Evolutionary conservation across 2,797 vertebrate species (phyloP), one percentile per base, ranked within the genome.

Genomic region (Vultur gryphus): DNA sequence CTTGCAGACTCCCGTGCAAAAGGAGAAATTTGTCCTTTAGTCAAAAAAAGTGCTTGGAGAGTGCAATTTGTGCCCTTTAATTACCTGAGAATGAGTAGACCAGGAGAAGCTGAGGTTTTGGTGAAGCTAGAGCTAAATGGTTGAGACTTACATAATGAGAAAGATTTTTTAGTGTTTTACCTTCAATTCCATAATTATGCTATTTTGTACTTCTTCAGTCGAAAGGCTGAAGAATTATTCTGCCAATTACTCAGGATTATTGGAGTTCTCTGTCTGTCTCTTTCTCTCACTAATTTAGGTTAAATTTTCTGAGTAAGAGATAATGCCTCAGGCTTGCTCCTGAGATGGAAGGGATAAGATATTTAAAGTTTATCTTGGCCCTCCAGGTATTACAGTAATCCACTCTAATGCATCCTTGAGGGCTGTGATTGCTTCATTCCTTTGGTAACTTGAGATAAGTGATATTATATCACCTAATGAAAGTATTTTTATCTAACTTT

Each of bases 311-410:
- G 19, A 84, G 15, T 41, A 79, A 84, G 43, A 84, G 41, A 76
- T 79, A 84, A 92, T 62, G 66, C 46, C 58, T 87, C 31, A 83
- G 84, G 48, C 71, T 96, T 59, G 7, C 64, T 96, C 9, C 59
- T 58, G 67, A 90, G 59, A 87, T 87, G 37, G 41, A 90, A 96
- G 4, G 12, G 43, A 91, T 94, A 90, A 93, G 86, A 69, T 78
- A 77, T 62, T 93, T 94, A 72, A 94, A 86, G 78, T 81, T 89
- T 90, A 91, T 92, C 92, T 87, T 83, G 75, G 92, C 81, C 64
- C 55, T 91, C 23, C 51, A 89, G 64, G 41, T 87, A 75, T 85
- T 87, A 77, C 6, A 87, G 49, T 91, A 96, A 96, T 94, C 82
- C 55, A 89, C 64, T 77, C 29, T 89, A 95, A 93, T 83, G 33